Percentiles rank a stretch among this genome's conserved stretches.
phyloP scores from a whole-genome alignment of 2,113 vertebrate genomes.

The Shinisaurus crocodilurus region DNA sequence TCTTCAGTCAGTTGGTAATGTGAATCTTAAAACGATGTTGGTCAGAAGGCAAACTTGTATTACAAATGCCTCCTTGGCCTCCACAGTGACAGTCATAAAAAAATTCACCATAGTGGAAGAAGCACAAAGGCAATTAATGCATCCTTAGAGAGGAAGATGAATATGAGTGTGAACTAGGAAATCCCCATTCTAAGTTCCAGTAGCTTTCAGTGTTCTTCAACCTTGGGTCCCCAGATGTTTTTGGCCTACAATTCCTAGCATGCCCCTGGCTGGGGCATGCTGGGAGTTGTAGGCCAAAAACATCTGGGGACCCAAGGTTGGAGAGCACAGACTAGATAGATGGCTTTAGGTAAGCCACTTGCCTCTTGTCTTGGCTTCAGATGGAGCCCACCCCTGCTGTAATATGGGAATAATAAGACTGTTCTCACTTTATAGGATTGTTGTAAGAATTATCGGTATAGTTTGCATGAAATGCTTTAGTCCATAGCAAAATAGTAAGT shows the following conservation, averaged over 20 bases:
- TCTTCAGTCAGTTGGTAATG: no score
- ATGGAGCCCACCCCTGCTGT: neutral
- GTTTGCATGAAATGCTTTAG: neutral
- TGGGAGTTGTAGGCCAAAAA: no score
- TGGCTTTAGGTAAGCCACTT: neutral
- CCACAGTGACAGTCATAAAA: neutral
- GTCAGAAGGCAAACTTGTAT: neutral
- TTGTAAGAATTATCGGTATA: neutral
- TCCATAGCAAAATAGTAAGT: neutral
- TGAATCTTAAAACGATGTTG: neutral
- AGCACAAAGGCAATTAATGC: neutral
- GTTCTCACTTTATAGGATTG: neutral
- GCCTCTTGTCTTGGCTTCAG: neutral
- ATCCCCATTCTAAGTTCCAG: neutral
- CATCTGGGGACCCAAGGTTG: no score
- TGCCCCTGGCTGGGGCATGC: no score
- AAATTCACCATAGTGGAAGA: neutral
- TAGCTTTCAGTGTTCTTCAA: no score
- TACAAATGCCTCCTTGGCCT: no score
- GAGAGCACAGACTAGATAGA: no score
- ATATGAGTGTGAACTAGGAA: neutral
- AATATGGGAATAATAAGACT: neutral
- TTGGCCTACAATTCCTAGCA: no score
- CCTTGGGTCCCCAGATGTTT: no score
- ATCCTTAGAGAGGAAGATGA: neutral